phyloP scores from a whole-genome alignment of 2,888 invertebrate species.

The Dermolepida albohirtum region DNA sequence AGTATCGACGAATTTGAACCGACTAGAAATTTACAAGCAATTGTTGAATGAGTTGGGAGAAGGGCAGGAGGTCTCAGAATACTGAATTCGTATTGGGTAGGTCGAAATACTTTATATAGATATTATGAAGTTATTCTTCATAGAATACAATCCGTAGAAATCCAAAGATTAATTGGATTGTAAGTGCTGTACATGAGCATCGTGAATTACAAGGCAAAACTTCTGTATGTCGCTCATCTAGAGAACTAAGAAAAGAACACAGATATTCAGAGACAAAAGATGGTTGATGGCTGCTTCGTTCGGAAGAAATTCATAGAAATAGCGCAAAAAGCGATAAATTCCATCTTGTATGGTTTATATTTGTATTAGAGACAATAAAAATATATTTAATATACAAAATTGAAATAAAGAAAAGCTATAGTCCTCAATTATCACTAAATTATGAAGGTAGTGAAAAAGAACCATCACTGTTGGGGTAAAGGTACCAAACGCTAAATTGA shows the following conservation, averaged over 20 bases:
- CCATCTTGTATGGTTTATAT: slow-evolving; percentile 26
- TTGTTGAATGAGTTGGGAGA: slow-evolving; percentile 98
- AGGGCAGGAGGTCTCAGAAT: slow-evolving; percentile 95
- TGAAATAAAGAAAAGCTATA: too few species aligned
- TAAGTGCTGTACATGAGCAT: slow-evolving; percentile 97
- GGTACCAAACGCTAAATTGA: too few species aligned
- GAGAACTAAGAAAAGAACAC: slow-evolving; percentile 96
- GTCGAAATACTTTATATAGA: slow-evolving; percentile 98
- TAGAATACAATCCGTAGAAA: slow-evolving; percentile 91
- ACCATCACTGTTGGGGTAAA: too few species aligned
- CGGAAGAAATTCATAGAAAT: slow-evolving; percentile 91
- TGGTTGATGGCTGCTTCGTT: slow-evolving; percentile 98
- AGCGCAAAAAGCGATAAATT: slow-evolving; percentile 92
- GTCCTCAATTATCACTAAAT: too few species aligned
- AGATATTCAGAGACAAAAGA: slow-evolving; percentile 96
- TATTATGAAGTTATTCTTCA: slow-evolving; percentile 91
- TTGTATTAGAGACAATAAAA: slow-evolving; percentile 39
- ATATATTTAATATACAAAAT: slow-evolving; percentile 36
- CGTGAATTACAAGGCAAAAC: slow-evolving; percentile 98
- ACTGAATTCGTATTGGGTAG: slow-evolving; percentile 99
- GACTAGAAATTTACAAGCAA: slow-evolving; percentile 91
- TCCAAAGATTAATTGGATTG: slow-evolving; percentile 98
- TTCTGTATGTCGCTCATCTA: slow-evolving; percentile 94
- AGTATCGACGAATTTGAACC: slow-evolving; percentile 99
- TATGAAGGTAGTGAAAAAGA: too few species aligned